Percentiles rank a stretch among this genome's conserved stretches.
Conservation (phyloP, 1,140 invertebrate species). For the Lasioglossum baleicum region DNA sequence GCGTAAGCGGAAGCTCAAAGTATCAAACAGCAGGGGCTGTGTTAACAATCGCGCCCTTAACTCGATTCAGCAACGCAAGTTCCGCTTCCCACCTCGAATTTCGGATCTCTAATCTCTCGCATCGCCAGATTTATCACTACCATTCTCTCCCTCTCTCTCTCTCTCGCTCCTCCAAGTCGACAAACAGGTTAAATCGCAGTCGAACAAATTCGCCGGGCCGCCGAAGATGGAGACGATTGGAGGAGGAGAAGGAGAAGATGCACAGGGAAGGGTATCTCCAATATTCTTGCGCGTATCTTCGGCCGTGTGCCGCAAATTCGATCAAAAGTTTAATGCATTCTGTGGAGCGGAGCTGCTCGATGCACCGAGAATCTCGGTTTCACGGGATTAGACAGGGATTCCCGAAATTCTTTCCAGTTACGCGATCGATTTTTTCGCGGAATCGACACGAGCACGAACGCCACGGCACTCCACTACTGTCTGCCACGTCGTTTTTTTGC, state of each 20-base stretch:
- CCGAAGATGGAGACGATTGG: neutral
- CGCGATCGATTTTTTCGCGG: neutral
- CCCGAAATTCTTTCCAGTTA: neutral
- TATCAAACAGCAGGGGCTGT: neutral
- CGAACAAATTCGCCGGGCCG: neutral
- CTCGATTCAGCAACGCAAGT: neutral
- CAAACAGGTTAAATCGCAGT: neutral
- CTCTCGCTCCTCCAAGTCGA: neutral
- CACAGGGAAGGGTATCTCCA: neutral
- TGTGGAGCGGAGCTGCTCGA: neutral
- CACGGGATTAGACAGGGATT: conserved; percentile 8
- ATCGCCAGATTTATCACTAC: neutral
- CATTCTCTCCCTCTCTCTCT: neutral
- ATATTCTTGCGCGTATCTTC: neutral
- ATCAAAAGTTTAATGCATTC: conserved; percentile 1
- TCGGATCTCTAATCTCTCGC: neutral
- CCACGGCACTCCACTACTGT: too few relatives aligned
- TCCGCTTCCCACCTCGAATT: neutral
- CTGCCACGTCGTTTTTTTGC: too few relatives aligned
- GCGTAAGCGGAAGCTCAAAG: neutral
- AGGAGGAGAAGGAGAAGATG: too few relatives aligned
- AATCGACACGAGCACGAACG: neutral
- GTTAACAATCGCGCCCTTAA: neutral
- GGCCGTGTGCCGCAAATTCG: neutral
- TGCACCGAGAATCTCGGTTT: neutral